Base-by-base conservation (phyloP, 2,113 vertebrate genomes). In the Pimephales promelas region DNA sequence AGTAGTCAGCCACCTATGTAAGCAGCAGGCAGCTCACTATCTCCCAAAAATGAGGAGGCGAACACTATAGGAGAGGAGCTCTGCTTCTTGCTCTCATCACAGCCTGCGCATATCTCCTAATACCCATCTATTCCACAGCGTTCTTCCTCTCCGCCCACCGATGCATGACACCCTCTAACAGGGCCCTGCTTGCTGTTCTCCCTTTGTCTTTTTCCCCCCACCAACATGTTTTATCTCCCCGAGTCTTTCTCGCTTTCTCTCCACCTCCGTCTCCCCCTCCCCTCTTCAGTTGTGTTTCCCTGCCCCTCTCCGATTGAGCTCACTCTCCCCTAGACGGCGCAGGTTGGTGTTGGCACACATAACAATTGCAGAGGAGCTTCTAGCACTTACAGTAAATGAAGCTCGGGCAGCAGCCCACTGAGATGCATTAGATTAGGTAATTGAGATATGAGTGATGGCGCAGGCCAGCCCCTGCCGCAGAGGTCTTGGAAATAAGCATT, bases 361-460 rank as follows among this genome's bases (percentile, higher is more conserved):
- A 91, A 93, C 92, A 93, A 92, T 93, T 89, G 85, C 45, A 92
- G 90, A 91, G 86, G 89, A 90, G 90, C 91, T 92, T 94, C 91
- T 92, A 89, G 74, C 92, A 90, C 90, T 91, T 88, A 77, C 87
- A 85, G 87, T 89, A 93, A 94, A 92, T 91, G 93, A 94, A 90
- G 89, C 89, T 90, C 84, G 79, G 88, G 85, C 90, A 92, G 92
- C 77, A 88, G 91, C 92, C 92, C 91, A 84, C 86, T 28, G 91
- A 92, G 90, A 90, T 92, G 92, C 92, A 95, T 94, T 94, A 93
- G 93, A 95, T 96, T 92, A 95, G 94, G 93, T 94, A 95, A 95
- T 92, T 94, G 94, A 92, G 93, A 95, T 90, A 90, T 86, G 88
- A 93, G 85, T 87, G 89, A 91, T 87, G 92, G 87, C 86, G 83